Evolutionary conservation across 2,113 vertebrate species (phyloP), one percentile per base, ranked within the genome.

Genomic region (Rhombomys opimus): DNA sequence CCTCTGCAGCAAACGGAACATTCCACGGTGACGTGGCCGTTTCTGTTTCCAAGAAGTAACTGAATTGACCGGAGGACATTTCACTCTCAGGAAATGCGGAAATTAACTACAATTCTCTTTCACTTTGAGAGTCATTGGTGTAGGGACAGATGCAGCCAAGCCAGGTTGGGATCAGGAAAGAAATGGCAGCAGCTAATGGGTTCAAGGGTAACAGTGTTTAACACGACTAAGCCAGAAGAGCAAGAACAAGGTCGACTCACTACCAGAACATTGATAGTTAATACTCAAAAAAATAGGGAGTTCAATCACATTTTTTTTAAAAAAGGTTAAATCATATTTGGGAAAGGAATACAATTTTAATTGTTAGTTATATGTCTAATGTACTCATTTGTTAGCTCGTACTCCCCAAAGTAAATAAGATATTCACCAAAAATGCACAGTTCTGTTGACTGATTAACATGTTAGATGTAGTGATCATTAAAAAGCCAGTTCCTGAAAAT

Each of bases 61-160:
- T 67, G 38, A 68, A 1, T 95, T 93, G 4, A 63, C 78, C 80
- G 50, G 46, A 65, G 87, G 65, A 22, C 92, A 17, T 30, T 82
- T 81, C 25, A 75, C 35, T 90, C 80, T 95, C 27, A 61, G 38
- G 8, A 80, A 68, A 23, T 84, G n/a, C 93, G 92, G 15, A 61
- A 97, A 95, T 82, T 92, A 8, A 88, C n/a, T 95, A 27, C 10
- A 38, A 78, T 86, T 91, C 70, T 90, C 46, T 97, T 97, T 93
- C 27, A 95, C 92, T 94, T 95, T 73, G 78, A 86, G 92, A 94
- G 97, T 91, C 90, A 87, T 93, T 97, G 57, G 89, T 97, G 94
- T 77, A 93, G 18, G 54, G 95, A 46, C 76, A 95, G 91, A 32
- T 97, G 23, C 78, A 68, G 95, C 80, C 87, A 93, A 96, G 65